Conservation (phyloP, 2,888 invertebrate species). For the Dolomedes plantarius region DNA sequence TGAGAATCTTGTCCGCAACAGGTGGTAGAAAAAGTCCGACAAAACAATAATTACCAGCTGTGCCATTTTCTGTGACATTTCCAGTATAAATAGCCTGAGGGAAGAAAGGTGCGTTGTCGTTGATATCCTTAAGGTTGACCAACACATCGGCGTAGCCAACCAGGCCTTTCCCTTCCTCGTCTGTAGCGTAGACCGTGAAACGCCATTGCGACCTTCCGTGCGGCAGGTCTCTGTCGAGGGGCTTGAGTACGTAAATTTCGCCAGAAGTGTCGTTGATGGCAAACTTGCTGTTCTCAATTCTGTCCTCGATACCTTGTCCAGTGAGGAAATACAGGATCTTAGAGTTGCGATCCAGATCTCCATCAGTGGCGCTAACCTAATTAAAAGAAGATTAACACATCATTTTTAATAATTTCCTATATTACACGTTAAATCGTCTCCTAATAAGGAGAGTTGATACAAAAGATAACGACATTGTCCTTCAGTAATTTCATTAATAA, state of each 20-base stretch:
- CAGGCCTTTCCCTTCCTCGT: slow-evolving; percentile 94
- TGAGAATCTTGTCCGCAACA: too few relatives aligned
- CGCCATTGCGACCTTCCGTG: slow-evolving; percentile 96
- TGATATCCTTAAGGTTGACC: slow-evolving; percentile 97
- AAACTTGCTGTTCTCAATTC: slow-evolving; percentile 95
- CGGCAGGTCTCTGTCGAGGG: slow-evolving; percentile 96
- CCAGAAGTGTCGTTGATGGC: slow-evolving; percentile 96
- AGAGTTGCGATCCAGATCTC: slow-evolving; percentile 95
- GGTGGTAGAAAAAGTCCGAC: too few relatives aligned
- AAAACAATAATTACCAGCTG: slow-evolving; percentile 77
- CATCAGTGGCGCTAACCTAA: slow-evolving; percentile 96
- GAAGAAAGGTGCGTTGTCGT: slow-evolving; percentile 79
- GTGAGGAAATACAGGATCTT: slow-evolving; percentile 96
- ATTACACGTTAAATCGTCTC: too few relatives aligned
- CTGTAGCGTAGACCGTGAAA: slow-evolving; percentile 96
- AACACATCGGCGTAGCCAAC: slow-evolving; percentile 98
- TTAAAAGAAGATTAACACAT: too few relatives aligned
- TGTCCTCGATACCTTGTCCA: slow-evolving; percentile 95
- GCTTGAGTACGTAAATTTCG: slow-evolving; percentile 95
- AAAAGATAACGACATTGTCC: too few relatives aligned
- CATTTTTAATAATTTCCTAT: too few relatives aligned
- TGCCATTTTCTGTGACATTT: slow-evolving; percentile 73
- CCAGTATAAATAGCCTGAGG: slow-evolving; percentile 72
- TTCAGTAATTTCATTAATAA: too few relatives aligned
- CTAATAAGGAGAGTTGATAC: too few relatives aligned